phyloP scores from a whole-genome alignment of 2,888 invertebrate species.

The Nomada hirtipes region DNA sequence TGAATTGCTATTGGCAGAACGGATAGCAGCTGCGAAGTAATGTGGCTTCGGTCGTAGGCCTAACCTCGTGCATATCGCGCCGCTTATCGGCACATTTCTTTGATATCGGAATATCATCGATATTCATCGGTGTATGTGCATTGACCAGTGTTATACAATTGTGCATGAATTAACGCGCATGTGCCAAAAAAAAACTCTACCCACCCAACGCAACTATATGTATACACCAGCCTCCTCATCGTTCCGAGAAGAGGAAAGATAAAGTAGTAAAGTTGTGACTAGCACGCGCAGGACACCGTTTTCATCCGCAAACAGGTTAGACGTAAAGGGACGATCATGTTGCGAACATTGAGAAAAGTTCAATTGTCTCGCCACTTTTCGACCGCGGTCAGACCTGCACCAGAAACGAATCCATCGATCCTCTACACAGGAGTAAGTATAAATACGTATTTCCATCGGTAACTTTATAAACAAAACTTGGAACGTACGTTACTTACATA shows the following conservation, averaged over 20 bases:
- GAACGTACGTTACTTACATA: no score
- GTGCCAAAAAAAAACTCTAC: background rate
- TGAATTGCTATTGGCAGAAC: background rate
- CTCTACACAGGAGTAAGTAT: constrained; percentile 88
- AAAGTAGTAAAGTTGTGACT: background rate
- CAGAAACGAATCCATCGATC: constrained; percentile 89
- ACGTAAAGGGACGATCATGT: constrained; percentile 58
- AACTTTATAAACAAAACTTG: no score
- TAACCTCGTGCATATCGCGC: background rate
- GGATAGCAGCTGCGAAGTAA: background rate
- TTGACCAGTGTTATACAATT: no score
- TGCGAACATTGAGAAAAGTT: constrained; percentile 67
- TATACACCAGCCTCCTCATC: no score
- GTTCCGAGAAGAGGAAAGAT: no score
- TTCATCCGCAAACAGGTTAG: background rate
- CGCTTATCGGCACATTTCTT: no score
- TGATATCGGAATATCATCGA: no score
- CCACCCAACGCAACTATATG: no score
- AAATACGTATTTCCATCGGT: background rate
- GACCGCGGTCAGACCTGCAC: constrained; percentile 86
- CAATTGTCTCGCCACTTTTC: constrained; percentile 71
- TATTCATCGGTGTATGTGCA: background rate
- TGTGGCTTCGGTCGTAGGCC: background rate
- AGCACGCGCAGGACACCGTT: no score
- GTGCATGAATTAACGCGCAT: background rate